These are phyloP conservation scores for Bicyclus anynana DNA, from an alignment of 1,140 invertebrate genomes.

Conservation along the genomic window DNA sequence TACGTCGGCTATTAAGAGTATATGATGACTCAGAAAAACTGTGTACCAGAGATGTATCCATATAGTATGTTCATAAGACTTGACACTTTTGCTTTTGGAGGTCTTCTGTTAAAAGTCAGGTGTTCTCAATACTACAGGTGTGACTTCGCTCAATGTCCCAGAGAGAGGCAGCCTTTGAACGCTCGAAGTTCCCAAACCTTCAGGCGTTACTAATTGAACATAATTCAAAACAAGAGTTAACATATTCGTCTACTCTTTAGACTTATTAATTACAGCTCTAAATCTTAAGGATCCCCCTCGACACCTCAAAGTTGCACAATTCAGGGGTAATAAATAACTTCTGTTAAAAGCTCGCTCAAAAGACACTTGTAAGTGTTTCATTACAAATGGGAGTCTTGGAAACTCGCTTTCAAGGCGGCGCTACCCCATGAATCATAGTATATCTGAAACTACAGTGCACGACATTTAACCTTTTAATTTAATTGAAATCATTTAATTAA, in stretches of 20 bases:
- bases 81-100: too few relatives aligned
- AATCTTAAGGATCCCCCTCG: constrained; percentile 4
- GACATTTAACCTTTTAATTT: too few relatives aligned
- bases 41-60: too few relatives aligned
- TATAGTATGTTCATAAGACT: too few relatives aligned
- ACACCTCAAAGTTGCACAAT: constrained; percentile 11
- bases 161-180: too few relatives aligned
- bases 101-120: too few relatives aligned
- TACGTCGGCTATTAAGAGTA: too few relatives aligned
- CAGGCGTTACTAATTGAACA: background rate
- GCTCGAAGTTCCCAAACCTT: too few relatives aligned
- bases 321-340: constrained; percentile 39
- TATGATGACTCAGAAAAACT: too few relatives aligned
- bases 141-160: too few relatives aligned
- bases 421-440: constrained; percentile 25
- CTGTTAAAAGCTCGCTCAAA: constrained; percentile 29
- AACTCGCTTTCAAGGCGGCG: constrained; percentile 22
- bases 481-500: too few relatives aligned
- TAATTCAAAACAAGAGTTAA: constrained; percentile 7
- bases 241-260: background rate
- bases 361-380: constrained; percentile 18
- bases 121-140: too few relatives aligned
- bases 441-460: background rate
- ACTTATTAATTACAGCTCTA: constrained; percentile 18
- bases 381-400: constrained; percentile 23